Evolutionary conservation across 1,140 invertebrate genomes (phyloP), one percentile per base, ranked within the genome.

Genomic region (Propsilocerus akamusi): DNA sequence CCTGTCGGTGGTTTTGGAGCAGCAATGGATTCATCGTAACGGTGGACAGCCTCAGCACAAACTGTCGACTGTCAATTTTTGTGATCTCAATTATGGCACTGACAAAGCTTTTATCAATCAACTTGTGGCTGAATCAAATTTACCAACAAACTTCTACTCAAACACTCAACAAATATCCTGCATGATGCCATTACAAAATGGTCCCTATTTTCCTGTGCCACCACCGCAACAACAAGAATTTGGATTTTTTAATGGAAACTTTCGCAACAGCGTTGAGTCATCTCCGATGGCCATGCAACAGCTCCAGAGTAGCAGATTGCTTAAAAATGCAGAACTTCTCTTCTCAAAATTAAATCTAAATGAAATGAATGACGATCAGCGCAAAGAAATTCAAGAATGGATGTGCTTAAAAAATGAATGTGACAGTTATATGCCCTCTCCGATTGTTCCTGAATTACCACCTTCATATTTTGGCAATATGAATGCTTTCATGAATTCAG

Each of bases 351-450:
- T 75, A 50, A 66, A 69, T 41, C 71, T 69, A 23, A 78, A 80
- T 54, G 65, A 71, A 26, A 61, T 87, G 41, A 71, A 76, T 6
- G 75, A 80, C 49, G 66, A 72, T 50, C 79, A 83, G 58, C 72
- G 77, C 54, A 80, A 82, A 58, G 82, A 83, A 64, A 83, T 87
- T n/a, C 81, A 83, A 59, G 78, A 85, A 52, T 89, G 85, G 84
- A 64, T 89, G 4, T 84, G 80, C 56, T 69, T 86, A 53, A 87
- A 87, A 63, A 81, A 85, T 53, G 84, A 88, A 61, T 86, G 83
- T 63, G 83, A 87, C 62, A 83, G 86, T 55, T 87, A 83, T 58
- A 73, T 87, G 23, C 28, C 28, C n/a, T 11, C 17, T 3, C 14
- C 34, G 10, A 20, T 5, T 17, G 17, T 6, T 17, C 17, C 22